A percentile compares a stretch with the other conserved stretches of the same genome.
phyloP scores from a whole-genome alignment of 2,888 invertebrate genomes.

The Heliconius charithonia region DNA sequence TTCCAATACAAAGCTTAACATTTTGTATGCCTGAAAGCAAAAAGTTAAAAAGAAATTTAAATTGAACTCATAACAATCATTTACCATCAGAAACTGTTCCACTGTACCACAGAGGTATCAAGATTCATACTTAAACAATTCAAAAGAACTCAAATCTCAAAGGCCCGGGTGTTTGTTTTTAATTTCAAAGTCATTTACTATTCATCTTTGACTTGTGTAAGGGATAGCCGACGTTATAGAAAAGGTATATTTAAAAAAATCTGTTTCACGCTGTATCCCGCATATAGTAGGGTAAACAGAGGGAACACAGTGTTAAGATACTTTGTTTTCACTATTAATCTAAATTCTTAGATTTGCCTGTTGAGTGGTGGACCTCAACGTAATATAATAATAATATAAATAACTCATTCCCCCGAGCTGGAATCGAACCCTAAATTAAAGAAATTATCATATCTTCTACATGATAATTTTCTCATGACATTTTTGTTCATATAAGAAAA shows the following conservation, averaged over 20 bases:
- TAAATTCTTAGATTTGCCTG: background rate
- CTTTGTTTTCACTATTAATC: background rate
- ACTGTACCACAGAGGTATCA: background rate
- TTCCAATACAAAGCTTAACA: too few species aligned
- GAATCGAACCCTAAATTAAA: background rate
- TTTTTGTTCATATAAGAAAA: too few species aligned
- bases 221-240: slow-evolving; percentile 8
- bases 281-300: background rate
- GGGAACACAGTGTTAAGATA: background rate
- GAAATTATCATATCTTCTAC: too few species aligned
- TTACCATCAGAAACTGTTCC: background rate
- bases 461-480: too few species aligned
- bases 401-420: background rate
- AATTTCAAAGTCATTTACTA: slow-evolving; percentile 61
- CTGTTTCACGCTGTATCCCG: slow-evolving; percentile 1
- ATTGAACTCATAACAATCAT: background rate
- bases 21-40: too few species aligned
- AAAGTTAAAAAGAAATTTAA: too few species aligned
- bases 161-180: slow-evolving; percentile 51
- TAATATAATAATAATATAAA: background rate
- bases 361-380: background rate
- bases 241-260: background rate
- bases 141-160: slow-evolving; percentile 21
- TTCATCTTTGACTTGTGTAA: slow-evolving; percentile 57
- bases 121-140: slow-evolving; percentile 8